Evolutionary conservation across 2,113 vertebrate genomes (phyloP).

Genomic region (Girardinichthys multiradiatus): DNA sequence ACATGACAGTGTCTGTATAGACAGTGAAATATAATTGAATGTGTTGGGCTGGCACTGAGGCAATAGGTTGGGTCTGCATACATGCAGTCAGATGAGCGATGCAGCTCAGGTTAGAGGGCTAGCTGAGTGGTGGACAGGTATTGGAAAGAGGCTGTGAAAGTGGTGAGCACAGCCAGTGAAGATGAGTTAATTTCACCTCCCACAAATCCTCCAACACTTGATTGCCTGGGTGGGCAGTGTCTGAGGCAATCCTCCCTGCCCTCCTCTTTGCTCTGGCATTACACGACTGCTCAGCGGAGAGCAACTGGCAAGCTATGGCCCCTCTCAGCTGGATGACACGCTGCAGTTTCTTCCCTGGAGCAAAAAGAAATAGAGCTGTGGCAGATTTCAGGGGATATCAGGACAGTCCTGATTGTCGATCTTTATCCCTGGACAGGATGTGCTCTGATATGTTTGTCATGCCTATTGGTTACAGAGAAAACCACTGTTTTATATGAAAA

Average conservation of each 20-base stretch:
- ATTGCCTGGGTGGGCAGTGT: conserved; percentile 77
- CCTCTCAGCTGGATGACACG: conserved; percentile 71
- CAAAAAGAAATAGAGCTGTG: conserved; percentile 61
- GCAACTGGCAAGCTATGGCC: conserved; percentile 72
- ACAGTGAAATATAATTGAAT: conserved; percentile 42
- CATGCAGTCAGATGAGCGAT: conserved; percentile 63
- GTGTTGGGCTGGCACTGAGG: conserved; percentile 36
- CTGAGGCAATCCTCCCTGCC: conserved; percentile 71
- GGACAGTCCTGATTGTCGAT: conserved; percentile 50
- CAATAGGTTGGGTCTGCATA: conserved; percentile 36
- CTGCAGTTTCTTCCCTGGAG: conserved; percentile 57
- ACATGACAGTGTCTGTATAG: conserved; percentile 20
- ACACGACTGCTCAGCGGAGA: conserved; percentile 71
- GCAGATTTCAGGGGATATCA: conserved; percentile 53
- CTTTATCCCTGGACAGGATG: conserved; percentile 46
- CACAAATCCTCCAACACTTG: conserved; percentile 77
- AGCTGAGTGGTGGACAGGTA: conserved; percentile 70
- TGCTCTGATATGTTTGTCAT: conserved; percentile 44
- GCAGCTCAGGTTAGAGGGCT: conserved; percentile 59
- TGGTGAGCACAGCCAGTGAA: conserved; percentile 58
- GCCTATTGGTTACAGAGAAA: conserved; percentile 36
- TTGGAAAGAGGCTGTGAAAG: conserved; percentile 63
- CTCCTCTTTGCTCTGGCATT: conserved; percentile 71
- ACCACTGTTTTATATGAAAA: not conserved
- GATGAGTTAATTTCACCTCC: conserved; percentile 73